phyloP scores from a whole-genome alignment of 2,888 invertebrate species.

The Diadromus collaris region DNA sequence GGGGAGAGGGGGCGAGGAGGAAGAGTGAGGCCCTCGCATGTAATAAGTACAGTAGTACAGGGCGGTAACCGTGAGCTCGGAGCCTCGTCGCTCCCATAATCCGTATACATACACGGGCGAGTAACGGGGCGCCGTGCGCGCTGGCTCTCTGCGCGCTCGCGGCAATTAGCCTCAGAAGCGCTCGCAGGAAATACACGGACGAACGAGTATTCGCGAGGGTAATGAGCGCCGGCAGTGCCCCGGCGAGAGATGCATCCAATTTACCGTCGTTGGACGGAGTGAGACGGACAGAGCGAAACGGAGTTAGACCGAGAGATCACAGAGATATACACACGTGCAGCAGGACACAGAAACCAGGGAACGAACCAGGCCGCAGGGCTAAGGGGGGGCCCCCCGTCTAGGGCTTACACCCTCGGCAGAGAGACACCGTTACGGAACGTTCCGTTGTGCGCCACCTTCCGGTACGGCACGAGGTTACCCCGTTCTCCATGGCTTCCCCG shows the following conservation, averaged over 20 bases:
- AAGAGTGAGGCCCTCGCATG: slow-evolving; percentile 29
- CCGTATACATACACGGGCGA: slow-evolving; percentile 63
- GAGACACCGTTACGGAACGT: slow-evolving; percentile 67
- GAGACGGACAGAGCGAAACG: slow-evolving; percentile 25
- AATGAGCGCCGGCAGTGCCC: slow-evolving; percentile 56
- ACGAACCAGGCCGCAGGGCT: slow-evolving; percentile 37
- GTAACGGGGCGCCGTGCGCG: slow-evolving; percentile 67
- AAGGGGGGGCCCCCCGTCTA: slow-evolving; percentile 41
- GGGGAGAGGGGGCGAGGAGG: too few species aligned
- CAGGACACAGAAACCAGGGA: slow-evolving; percentile 36
- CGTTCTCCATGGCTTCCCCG: slow-evolving; percentile 9
- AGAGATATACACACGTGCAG: slow-evolving; percentile 15
- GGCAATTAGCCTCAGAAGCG: slow-evolving; percentile 73
- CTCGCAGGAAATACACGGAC: slow-evolving; percentile 70
- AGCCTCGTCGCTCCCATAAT: slow-evolving; percentile 70
- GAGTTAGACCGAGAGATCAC: slow-evolving; percentile 47
- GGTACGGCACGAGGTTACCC: slow-evolving; percentile 57
- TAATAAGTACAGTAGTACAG: slow-evolving; percentile 37
- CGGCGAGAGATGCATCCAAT: slow-evolving; percentile 36
- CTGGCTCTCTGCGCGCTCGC: slow-evolving; percentile 64
- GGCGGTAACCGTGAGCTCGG: slow-evolving; percentile 48
- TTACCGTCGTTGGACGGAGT: slow-evolving; percentile 13
- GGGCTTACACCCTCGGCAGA: slow-evolving; percentile 65
- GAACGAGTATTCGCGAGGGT: slow-evolving; percentile 69
- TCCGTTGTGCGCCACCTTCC: slow-evolving; percentile 66